Evolutionary conservation across 1,140 invertebrate genomes (phyloP), one percentile per base, ranked within the genome.

Genomic region (Musca domestica): DNA sequence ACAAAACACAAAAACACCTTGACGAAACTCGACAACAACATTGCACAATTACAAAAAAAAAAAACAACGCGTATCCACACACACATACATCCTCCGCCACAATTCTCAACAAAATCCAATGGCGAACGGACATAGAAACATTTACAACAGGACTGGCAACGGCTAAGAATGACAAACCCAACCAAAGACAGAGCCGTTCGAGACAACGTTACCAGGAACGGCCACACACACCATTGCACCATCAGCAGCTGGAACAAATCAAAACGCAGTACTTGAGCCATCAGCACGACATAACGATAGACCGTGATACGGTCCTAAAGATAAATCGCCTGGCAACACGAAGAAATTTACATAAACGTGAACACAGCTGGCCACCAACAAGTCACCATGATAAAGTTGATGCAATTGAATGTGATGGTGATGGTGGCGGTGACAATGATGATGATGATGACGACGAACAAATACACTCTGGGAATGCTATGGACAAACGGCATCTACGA

Each of bases 321-420:
- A 81, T 81, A 64, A 81, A 81, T 69, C 76, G 79, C 0, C 23
- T 78, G 67, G 72, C 76, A 46, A 75, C 74, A 61, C 74, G 76
- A 7, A 68, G 73, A 0, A 72, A 75, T 70, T 67, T 77, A 23
- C 72, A 74, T 51, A 76, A 73, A 63, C 70, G 79, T 14, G 79
- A 81, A 65, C 73, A 81, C 71, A 81, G 79, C 51, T 81, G 79
- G 79, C 79, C 79, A 15, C 79, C 79, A 7, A 49, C 64, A 25
- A 34, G 41, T 17, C 56, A 64, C 20, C 46, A 67, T 12, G 71
- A 73, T 41, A 41, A 41, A 48, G 49, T 25, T n/a, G 22, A 27
- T 19, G 52, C 46, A 19, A 69, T 67, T 27, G 20, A 30, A 34
- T 9, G 6, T 10, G 12, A 67, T 4, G 51, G 58, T 23, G 14